phyloP scores from a whole-genome alignment of 2,797 vertebrate genomes.

The Micropoecilia bifurca region DNA sequence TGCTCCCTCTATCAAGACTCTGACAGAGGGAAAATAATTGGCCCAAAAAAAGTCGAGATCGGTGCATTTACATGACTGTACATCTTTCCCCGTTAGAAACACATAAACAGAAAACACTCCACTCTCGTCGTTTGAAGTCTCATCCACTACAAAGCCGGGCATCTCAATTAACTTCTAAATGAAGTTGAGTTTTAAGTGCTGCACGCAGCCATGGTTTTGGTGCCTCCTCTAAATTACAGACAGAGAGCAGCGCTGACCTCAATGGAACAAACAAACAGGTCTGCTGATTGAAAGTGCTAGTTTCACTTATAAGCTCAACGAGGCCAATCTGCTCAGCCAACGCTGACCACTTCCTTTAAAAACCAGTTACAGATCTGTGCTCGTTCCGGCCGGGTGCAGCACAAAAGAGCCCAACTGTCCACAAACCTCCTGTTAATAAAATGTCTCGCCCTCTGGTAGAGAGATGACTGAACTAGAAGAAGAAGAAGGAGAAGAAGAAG shows the following conservation, averaged over 20 bases:
- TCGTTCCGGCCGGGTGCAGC: conserved; percentile 18
- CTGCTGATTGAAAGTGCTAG: conserved; percentile 60
- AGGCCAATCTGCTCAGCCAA: conserved; percentile 71
- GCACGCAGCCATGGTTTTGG: background rate
- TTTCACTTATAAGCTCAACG: conserved; percentile 72
- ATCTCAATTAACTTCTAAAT: background rate
- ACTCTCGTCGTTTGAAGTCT: background rate
- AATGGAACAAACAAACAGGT: conserved; percentile 44
- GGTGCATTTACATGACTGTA: background rate
- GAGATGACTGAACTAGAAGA: conserved; percentile 21
- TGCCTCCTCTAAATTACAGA: background rate
- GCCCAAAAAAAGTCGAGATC: background rate
- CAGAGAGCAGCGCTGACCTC: conserved; percentile 41
- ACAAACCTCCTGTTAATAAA: conserved; percentile 5
- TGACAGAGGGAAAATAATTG: background rate
- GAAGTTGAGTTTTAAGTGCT: background rate
- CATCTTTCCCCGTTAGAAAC: background rate
- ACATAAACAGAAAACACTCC: background rate
- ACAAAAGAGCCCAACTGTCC: conserved; percentile 15
- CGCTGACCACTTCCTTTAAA: conserved; percentile 83
- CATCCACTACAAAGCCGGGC: background rate
- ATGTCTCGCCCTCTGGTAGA: background rate
- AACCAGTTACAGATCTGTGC: conserved; percentile 43
- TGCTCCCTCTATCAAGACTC: background rate
- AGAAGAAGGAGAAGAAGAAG: conserved; percentile 5